A percentile compares a stretch with the other conserved stretches of the same genome.
These are phyloP conservation scores for Cryptocephalus primarius DNA, from an alignment of 2,888 invertebrate genomes.

Conservation along the genomic window DNA sequence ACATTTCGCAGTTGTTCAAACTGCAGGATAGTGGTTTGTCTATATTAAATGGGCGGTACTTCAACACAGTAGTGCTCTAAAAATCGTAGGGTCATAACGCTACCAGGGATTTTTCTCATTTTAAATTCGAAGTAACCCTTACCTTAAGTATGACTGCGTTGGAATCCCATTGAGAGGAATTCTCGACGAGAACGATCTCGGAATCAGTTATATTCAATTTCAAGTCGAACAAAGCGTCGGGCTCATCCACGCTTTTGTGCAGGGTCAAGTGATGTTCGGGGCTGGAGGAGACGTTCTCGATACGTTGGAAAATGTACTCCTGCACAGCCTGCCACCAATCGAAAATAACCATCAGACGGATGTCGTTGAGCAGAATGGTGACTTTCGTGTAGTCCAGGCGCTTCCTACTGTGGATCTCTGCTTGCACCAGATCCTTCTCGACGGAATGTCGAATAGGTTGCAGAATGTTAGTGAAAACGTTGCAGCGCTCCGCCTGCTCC, in stretches of 20 bases:
- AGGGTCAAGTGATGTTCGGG: constrained; percentile 14
- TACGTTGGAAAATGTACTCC: constrained; percentile 57
- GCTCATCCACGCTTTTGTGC: constrained; percentile 16
- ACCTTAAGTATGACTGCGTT: constrained; percentile 87
- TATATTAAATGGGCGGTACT: constrained; percentile 58
- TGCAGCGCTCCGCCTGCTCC: constrained; percentile 61
- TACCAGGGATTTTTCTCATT: neutral
- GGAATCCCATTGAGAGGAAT: constrained; percentile 77
- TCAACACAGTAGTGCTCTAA: constrained; percentile 78
- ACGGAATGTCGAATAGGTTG: constrained; percentile 46
- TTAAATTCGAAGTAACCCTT: constrained; percentile 2
- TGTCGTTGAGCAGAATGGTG: constrained; percentile 84
- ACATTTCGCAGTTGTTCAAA: constrained; percentile 83
- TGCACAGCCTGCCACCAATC: constrained; percentile 86
- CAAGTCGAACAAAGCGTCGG: constrained; percentile 55
- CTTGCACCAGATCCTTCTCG: constrained; percentile 29
- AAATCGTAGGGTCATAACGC: no score
- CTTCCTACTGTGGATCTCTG: constrained; percentile 43
- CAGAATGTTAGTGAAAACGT: constrained; percentile 82
- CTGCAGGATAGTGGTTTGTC: constrained; percentile 77
- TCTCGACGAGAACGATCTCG: constrained; percentile 88
- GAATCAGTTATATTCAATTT: constrained; percentile 93
- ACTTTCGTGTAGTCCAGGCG: constrained; percentile 61
- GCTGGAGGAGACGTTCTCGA: constrained; percentile 24
- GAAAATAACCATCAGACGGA: constrained; percentile 85